phyloP scores from a whole-genome alignment of 1,140 invertebrate genomes.

The Venturia canescens region DNA sequence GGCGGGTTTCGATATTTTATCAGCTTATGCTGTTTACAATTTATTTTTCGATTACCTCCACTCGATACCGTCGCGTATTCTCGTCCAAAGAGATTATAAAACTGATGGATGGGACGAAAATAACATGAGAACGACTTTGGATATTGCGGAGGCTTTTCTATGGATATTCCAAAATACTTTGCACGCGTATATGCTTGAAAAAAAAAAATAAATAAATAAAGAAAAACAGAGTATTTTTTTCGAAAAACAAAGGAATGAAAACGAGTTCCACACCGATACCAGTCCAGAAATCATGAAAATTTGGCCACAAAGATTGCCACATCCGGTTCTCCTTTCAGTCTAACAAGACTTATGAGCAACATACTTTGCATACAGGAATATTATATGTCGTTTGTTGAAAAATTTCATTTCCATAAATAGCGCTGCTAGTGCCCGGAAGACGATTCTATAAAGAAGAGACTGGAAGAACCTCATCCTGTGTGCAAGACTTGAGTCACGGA shows the following conservation, averaged over 20 bases:
- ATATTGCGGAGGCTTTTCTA: too few species aligned
- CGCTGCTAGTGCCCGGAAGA: conserved; percentile 56
- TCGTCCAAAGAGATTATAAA: too few species aligned
- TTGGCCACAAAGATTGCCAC: background rate
- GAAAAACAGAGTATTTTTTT: too few species aligned
- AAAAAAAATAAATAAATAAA: too few species aligned
- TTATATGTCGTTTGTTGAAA: conserved; percentile 67
- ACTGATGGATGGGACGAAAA: too few species aligned
- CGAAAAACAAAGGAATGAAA: too few species aligned
- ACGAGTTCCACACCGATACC: too few species aligned
- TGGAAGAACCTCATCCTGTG: background rate
- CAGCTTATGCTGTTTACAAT: background rate
- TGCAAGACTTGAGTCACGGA: background rate
- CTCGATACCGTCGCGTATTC: too few species aligned
- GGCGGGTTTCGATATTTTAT: conserved; percentile 10
- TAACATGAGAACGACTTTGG: too few species aligned
- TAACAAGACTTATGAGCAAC: background rate
- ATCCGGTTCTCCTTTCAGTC: background rate
- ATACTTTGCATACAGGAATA: background rate
- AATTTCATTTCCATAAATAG: conserved; percentile 74
- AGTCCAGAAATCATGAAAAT: background rate
- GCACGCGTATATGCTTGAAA: too few species aligned
- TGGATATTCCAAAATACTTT: too few species aligned
- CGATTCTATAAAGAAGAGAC: background rate
- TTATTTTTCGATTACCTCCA: background rate